Percentiles rank a stretch among this genome's conserved stretches.
These are phyloP conservation scores for Patella vulgata DNA, from an alignment of 1,140 invertebrate species.

Conservation along the genomic window DNA sequence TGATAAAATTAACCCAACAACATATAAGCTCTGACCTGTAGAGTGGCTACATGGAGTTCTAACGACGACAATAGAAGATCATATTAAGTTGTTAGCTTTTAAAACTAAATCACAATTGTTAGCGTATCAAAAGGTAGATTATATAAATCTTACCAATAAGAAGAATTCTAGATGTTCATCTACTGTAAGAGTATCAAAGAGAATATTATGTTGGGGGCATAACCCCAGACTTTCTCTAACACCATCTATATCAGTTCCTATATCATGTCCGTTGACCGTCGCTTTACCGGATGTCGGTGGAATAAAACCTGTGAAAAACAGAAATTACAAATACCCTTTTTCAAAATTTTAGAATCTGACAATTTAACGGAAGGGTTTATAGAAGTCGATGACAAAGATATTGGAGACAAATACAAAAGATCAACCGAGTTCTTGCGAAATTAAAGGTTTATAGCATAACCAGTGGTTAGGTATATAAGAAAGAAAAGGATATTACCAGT, in stretches of 20 bases:
- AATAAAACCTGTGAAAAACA: conserved; percentile 43
- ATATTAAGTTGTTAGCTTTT: too few species aligned
- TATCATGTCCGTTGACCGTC: conserved; percentile 75
- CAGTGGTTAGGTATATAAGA: too few species aligned
- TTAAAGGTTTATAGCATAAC: neutral
- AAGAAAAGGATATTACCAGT: conserved; percentile 70
- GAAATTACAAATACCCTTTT: too few species aligned
- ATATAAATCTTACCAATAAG: conserved; percentile 64
- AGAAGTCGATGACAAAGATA: neutral
- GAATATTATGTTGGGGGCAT: conserved; percentile 94
- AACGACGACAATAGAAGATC: too few species aligned
- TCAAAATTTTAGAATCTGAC: neutral
- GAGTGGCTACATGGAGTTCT: too few species aligned
- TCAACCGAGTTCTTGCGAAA: neutral
- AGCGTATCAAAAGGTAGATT: too few species aligned
- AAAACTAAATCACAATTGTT: too few species aligned
- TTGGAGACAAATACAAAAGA: neutral
- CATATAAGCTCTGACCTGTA: too few species aligned
- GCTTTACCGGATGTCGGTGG: conserved; percentile 73
- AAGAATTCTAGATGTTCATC: conserved; percentile 89
- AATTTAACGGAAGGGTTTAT: neutral
- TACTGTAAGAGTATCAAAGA: conserved; percentile 90
- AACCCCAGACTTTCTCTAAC: conserved; percentile 80
- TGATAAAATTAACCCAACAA: too few species aligned
- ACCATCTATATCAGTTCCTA: conserved; percentile 65